Evolutionary conservation across 2,113 vertebrate genomes (phyloP).

Genomic region (Caracal caracal): DNA sequence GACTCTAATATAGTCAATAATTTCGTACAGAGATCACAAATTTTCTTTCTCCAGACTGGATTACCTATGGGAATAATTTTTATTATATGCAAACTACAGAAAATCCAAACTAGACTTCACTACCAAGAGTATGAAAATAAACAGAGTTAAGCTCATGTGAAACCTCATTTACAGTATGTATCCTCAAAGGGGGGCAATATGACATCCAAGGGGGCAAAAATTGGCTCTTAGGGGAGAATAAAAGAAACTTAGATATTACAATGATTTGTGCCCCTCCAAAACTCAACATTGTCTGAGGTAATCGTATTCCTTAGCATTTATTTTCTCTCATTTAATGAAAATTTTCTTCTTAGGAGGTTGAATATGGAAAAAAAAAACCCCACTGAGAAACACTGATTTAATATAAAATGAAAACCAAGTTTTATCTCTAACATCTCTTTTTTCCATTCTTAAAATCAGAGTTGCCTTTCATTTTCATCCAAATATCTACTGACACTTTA

Average conservation of each 20-base stretch:
- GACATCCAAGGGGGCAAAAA: neutral
- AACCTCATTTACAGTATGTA: neutral
- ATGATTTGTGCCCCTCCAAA: slow-evolving; percentile 11
- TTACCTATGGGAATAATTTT: neutral
- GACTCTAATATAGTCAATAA: neutral
- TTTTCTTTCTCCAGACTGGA: neutral
- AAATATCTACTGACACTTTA: neutral
- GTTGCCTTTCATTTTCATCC: neutral
- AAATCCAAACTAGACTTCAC: slow-evolving; percentile 40
- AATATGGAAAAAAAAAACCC: neutral
- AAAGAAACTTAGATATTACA: neutral
- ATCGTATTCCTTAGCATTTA: neutral
- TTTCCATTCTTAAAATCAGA: neutral
- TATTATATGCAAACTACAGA: neutral
- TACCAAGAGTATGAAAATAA: neutral
- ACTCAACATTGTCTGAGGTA: neutral
- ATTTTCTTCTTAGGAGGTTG: neutral
- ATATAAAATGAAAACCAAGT: slow-evolving; percentile 16
- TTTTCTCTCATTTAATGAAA: neutral
- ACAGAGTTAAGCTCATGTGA: neutral
- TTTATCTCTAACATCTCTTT: neutral
- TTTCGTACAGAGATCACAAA: neutral
- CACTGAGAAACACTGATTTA: neutral
- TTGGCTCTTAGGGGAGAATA: neutral
- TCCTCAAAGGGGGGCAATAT: neutral